These are phyloP conservation scores for Miltochrista miniata DNA, from an alignment of 2,888 invertebrate genomes.

Conservation along the genomic window DNA sequence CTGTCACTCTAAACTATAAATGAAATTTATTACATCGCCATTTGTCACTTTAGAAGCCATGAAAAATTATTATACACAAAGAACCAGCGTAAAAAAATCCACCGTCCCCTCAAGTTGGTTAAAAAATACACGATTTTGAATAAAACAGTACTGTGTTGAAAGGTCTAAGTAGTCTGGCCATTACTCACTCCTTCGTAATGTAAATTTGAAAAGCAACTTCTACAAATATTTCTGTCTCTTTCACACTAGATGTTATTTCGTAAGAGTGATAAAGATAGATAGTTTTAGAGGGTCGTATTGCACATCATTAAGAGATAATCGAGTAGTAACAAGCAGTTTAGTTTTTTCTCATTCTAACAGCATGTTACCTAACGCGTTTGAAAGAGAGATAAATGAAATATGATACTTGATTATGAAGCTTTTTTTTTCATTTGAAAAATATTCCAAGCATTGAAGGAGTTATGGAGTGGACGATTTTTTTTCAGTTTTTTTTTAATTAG, in stretches of 20 bases:
- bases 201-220: conserved; percentile 39
- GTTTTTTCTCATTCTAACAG: conserved; percentile 47
- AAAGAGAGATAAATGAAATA: conserved; percentile 48
- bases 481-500: conserved; percentile 8
- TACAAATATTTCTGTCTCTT: conserved; percentile 22
- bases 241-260: conserved; percentile 6
- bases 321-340: conserved; percentile 27
- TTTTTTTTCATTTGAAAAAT: conserved; percentile 50
- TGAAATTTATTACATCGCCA: conserved; percentile 50
- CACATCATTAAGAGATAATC: conserved; percentile 64
- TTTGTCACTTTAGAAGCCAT: conserved; percentile 54
- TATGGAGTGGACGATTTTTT: conserved; percentile 17
- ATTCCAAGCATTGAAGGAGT: conserved; percentile 35
- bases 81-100: conserved; percentile 39
- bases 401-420: conserved; percentile 41
- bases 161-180: conserved; percentile 43
- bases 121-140: conserved; percentile 26
- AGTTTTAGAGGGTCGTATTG: conserved; percentile 61
- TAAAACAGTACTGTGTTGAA: conserved; percentile 18
- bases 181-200: conserved; percentile 40
- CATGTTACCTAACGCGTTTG: conserved; percentile 15
- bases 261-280: conserved; percentile 36
- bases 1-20: conserved; percentile 58
- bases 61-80: conserved; percentile 46
- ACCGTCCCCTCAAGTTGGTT: conserved; percentile 28